A percentile compares a stretch with the other conserved stretches of the same genome.
Conservation (phyloP, 2,113 vertebrate species). For the Dipodomys spectabilis region DNA sequence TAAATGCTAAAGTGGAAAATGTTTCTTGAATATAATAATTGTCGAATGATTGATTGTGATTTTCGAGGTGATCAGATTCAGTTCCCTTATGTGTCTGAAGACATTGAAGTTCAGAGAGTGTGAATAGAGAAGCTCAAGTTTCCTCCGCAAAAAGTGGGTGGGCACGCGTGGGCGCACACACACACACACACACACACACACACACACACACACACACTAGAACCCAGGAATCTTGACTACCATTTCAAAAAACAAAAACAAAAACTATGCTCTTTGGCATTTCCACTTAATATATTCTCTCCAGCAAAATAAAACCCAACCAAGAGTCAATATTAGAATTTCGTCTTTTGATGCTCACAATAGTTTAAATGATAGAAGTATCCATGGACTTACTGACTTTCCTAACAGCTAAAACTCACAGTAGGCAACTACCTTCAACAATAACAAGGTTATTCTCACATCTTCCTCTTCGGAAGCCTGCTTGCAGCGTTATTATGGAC, state of each 20-base stretch:
- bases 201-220: no score
- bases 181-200: no score
- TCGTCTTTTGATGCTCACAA: slow-evolving; percentile 56
- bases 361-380: slow-evolving; percentile 53
- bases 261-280: slow-evolving; percentile 5
- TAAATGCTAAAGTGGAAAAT: not conserved
- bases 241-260: slow-evolving; percentile 12
- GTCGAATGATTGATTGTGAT: not conserved
- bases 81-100: not conserved
- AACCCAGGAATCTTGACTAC: not conserved
- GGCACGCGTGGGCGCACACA: no score
- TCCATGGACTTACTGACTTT: slow-evolving; percentile 45
- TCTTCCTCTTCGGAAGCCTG: slow-evolving; percentile 41
- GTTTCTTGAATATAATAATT: not conserved
- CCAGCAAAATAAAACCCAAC: slow-evolving; percentile 37
- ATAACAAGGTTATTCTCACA: slow-evolving; percentile 56
- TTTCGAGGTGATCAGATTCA: not conserved
- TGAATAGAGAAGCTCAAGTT: not conserved
- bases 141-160: no score
- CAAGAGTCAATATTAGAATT: slow-evolving; percentile 65
- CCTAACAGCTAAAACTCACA: slow-evolving; percentile 60
- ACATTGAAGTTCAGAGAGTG: not conserved
- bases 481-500: slow-evolving; percentile 60
- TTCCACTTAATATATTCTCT: slow-evolving; percentile 49
- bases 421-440: slow-evolving; percentile 37